These are phyloP conservation scores for Strigamia crassipes DNA, from an alignment of 2,888 invertebrate genomes.

Conservation along the genomic window DNA sequence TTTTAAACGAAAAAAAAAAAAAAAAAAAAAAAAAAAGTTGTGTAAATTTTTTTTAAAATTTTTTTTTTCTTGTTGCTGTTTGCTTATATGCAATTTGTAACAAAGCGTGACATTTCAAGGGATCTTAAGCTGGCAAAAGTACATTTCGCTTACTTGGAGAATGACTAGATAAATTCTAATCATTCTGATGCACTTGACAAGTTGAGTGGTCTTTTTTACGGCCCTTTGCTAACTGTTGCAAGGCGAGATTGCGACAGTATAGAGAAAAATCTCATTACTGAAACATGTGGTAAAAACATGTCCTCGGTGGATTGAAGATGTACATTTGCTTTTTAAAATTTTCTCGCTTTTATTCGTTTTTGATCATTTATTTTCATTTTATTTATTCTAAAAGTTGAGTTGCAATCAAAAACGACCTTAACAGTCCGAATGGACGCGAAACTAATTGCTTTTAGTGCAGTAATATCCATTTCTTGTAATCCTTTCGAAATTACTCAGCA, in stretches of 20 bases:
- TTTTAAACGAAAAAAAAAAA: no score
- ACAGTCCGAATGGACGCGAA: no score
- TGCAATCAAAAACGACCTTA: no score
- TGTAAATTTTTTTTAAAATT: background rate
- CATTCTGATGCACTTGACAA: conserved; percentile 29
- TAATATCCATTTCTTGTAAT: no score
- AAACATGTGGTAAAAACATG: conserved; percentile 18
- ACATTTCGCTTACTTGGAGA: conserved; percentile 26
- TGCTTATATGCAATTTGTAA: background rate
- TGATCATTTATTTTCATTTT: background rate
- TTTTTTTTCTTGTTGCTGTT: background rate
- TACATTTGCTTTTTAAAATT: background rate
- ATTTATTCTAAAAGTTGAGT: no score
- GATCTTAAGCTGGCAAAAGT: background rate
- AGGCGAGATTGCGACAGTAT: conserved; percentile 10
- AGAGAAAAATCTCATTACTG: conserved; percentile 31
- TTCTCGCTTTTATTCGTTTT: background rate
- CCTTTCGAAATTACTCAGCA: no score
- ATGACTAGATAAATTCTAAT: conserved; percentile 34
- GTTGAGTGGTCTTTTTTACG: conserved; percentile 34
- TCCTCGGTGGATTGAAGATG: conserved; percentile 2
- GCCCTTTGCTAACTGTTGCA: conserved; percentile 26
- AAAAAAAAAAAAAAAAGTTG: no score
- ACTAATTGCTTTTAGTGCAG: no score
- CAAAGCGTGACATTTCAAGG: background rate